Evolutionary conservation across 2,797 vertebrate genomes (phyloP).

Genomic region (Crocidura indochinensis): DNA sequence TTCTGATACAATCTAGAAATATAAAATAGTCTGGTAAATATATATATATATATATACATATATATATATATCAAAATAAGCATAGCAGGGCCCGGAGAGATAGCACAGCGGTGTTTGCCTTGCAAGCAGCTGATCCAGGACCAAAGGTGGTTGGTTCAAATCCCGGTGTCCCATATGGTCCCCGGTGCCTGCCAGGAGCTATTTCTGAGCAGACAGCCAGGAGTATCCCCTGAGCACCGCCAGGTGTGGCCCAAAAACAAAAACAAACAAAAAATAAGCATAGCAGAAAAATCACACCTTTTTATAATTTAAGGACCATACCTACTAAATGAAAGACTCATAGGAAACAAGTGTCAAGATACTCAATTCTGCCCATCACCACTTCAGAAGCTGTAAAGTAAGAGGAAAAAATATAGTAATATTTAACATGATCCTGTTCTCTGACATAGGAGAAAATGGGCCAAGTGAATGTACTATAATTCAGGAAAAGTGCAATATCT

Average conservation of each 20-base stretch:
- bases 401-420: not conserved
- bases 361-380: not conserved
- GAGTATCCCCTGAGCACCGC: no score
- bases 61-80: no score
- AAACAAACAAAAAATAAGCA: not conserved
- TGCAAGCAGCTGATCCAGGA: no score
- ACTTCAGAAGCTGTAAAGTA: constrained; percentile 1
- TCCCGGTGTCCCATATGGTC: no score
- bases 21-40: constrained; percentile 13
- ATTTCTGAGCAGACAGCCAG: no score
- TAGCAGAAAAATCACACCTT: not conserved
- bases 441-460: not conserved
- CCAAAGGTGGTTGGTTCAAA: no score
- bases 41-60: no score
- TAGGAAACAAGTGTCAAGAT: not conserved
- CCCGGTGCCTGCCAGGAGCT: no score
- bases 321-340: not conserved
- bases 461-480: not conserved
- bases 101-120: no score
- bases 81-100: no score
- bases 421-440: not conserved
- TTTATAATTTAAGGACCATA: not conserved
- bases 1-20: constrained; percentile 43
- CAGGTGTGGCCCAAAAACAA: no score
- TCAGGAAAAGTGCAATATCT: not conserved